Base-by-base conservation (phyloP, 1,140 invertebrate genomes). In the Zaprionus inermis region DNA sequence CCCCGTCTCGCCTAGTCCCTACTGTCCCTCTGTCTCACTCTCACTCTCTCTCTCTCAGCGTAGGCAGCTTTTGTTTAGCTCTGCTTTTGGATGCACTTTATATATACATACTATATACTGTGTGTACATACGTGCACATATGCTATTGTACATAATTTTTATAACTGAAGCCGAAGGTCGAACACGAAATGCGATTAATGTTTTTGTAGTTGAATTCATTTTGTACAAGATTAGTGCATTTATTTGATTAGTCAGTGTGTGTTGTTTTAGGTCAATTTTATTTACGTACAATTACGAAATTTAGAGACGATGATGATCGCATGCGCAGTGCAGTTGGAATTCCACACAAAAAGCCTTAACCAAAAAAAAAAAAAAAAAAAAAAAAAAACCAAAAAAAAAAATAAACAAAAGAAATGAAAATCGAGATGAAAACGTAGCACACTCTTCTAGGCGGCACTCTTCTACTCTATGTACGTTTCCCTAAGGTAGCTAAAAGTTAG, bases 81-180 rank as follows among this genome's bases (percentile, higher is more conserved):
- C 77, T 88, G 76, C 69, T 81, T 81, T 88, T 73, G 76, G 65
- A 88, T 79, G 76, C 82, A 86, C 82, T 82, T 86, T 64, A 63
- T 58, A 49, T 51, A 32, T 36, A 52, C 22, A 57, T 57, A 24
- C n/a, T 57, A 28, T 66, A 32, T 58, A 58, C 36, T 58, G 59
- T 52, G 28, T 64, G 49, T 57, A 51, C 16, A 49, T 20, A 36
- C 56, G 34, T 58, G 41, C 32, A 54, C 64, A 73, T 32, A 70
- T 46, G 69, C 65, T 83, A 59, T 70, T 88, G 68, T 82, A 78
- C 66, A 82, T 72, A 88, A 72, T 75, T 68, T 72, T 75, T 78
- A 56, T 61, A 70, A 58, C 20, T 28, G 51, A 56, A 41, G 24
- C 61, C 61, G 69, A 66, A 34, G 63, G 41, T 51, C 52, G 46